Evolutionary conservation across 2,113 vertebrate genomes (phyloP).

Genomic region (Nematolebias whitei): DNA sequence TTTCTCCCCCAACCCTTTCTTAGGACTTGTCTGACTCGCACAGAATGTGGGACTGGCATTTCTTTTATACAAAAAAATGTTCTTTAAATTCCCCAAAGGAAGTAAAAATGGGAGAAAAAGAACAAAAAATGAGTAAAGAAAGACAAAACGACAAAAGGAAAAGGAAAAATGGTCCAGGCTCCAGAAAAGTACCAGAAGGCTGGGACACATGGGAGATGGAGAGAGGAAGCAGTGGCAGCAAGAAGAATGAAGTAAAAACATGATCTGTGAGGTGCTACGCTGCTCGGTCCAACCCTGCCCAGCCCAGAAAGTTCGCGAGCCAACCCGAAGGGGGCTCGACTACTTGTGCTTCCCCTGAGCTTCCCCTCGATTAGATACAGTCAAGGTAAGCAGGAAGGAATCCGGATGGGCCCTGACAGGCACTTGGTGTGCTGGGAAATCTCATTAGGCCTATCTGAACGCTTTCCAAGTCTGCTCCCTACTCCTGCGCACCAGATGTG

Average conservation of each 20-base stretch:
- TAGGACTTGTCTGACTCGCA: slow-evolving; percentile 70
- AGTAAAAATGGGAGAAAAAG: slow-evolving; percentile 31
- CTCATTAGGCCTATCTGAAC: slow-evolving; percentile 79
- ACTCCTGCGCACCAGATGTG: slow-evolving; percentile 81
- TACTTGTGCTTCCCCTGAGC: slow-evolving; percentile 62
- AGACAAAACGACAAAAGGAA: slow-evolving; percentile 26
- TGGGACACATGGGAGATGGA: slow-evolving; percentile 17
- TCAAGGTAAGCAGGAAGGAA: slow-evolving; percentile 82
- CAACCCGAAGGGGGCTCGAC: slow-evolving; percentile 65
- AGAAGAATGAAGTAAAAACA: slow-evolving; percentile 32
- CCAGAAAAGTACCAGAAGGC: slow-evolving; percentile 27
- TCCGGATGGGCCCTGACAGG: slow-evolving; percentile 79
- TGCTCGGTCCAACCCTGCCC: slow-evolving; percentile 19
- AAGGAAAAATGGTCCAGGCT: slow-evolving; percentile 29
- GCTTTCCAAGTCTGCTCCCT: slow-evolving; percentile 75
- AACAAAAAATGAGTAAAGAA: slow-evolving; percentile 19
- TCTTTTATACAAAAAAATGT: slow-evolving; percentile 54
- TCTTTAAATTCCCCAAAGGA: slow-evolving; percentile 52
- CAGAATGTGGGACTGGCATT: slow-evolving; percentile 74
- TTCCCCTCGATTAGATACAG: slow-evolving; percentile 77
- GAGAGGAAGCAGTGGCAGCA: slow-evolving; percentile 40
- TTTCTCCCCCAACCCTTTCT: slow-evolving; percentile 61
- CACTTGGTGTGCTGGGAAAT: slow-evolving; percentile 80
- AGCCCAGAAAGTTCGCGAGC: slow-evolving; percentile 44
- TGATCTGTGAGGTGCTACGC: slow-evolving; percentile 44